Conservation (phyloP, 2,113 vertebrate species). For the Phaetusa simplex region DNA sequence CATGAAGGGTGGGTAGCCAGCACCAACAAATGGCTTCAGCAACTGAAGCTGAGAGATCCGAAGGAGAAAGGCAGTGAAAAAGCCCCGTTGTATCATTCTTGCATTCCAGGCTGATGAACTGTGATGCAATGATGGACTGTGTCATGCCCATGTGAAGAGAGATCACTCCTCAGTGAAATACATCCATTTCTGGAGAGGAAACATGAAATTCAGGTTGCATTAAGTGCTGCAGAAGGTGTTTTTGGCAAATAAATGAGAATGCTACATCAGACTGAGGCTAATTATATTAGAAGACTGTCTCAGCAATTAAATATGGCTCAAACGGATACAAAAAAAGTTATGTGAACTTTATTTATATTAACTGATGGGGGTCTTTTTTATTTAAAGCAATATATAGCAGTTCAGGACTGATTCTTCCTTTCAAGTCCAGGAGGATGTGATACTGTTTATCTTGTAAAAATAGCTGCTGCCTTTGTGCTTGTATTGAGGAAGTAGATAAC, state of each 20-base stretch:
- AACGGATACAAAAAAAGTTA: neutral
- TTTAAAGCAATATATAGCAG: neutral
- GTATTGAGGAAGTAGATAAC: conserved; percentile 10
- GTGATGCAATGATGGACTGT: neutral
- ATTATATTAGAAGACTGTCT: neutral
- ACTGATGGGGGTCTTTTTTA: neutral
- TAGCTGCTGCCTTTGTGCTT: neutral
- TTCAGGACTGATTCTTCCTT: neutral
- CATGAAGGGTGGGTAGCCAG: neutral
- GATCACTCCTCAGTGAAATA: neutral
- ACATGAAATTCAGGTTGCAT: neutral
- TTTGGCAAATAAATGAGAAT: neutral
- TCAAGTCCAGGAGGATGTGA: neutral
- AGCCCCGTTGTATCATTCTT: neutral
- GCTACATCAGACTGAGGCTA: neutral
- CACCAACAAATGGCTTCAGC: neutral
- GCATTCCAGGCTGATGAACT: neutral
- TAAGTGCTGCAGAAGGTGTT: neutral
- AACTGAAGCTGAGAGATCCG: neutral
- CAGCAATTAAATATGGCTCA: neutral
- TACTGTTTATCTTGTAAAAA: conserved; percentile 4
- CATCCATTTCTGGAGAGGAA: neutral
- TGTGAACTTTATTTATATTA: neutral
- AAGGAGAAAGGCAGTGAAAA: neutral
- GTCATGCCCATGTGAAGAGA: neutral